Evolutionary conservation across 2,113 vertebrate genomes (phyloP).

Genomic region (Excalfactoria chinensis): DNA sequence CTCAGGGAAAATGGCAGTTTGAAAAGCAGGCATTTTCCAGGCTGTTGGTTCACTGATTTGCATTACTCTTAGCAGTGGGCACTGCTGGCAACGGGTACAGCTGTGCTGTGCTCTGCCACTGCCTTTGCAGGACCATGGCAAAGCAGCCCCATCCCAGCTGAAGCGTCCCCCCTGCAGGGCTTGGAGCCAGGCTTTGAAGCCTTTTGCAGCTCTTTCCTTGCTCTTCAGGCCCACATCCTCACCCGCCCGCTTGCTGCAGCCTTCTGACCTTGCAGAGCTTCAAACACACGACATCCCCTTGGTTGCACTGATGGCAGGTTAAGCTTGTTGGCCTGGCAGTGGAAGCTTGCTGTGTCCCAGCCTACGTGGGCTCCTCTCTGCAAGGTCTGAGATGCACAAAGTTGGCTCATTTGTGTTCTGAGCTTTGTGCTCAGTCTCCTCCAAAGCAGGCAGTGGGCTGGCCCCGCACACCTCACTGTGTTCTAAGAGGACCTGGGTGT

Average conservation of each 20-base stretch:
- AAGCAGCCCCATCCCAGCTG: neutral
- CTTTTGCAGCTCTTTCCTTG: neutral
- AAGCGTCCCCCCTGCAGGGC: neutral
- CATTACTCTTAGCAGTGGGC: neutral
- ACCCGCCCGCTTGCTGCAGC: neutral
- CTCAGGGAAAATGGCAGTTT: fast-evolving
- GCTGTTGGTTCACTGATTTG: neutral
- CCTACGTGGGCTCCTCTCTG: neutral
- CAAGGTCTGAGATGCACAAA: neutral
- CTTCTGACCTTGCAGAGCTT: neutral
- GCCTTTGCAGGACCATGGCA: fast-evolving
- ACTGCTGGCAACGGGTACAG: neutral
- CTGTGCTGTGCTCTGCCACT: neutral
- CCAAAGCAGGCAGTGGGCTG: neutral
- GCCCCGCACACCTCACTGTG: neutral
- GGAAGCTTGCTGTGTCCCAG: neutral
- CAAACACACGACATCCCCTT: fast-evolving
- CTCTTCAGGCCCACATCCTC: fast-evolving
- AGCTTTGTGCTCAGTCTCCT: neutral
- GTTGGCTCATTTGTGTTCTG: neutral
- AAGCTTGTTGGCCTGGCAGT: fast-evolving
- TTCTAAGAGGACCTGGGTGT: neutral
- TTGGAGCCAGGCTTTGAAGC: neutral
- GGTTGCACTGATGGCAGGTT: fast-evolving
- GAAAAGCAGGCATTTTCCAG: neutral